Percentiles rank a stretch among this genome's conserved stretches.
phyloP scores from a whole-genome alignment of 2,888 invertebrate genomes.

The Gisinianus flammeolus region DNA sequence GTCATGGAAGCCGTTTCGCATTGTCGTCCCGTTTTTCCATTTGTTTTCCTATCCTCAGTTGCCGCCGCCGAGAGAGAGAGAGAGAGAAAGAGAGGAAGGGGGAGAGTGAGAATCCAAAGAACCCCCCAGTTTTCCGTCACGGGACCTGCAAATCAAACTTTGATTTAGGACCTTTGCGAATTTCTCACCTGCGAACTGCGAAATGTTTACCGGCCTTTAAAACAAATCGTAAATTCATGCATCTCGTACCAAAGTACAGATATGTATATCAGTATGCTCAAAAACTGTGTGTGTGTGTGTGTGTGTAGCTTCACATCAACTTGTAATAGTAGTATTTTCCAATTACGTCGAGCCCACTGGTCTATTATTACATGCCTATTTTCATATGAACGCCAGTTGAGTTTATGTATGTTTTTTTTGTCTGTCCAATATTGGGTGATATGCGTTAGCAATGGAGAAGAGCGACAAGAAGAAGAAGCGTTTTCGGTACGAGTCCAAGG shows the following conservation, averaged over 20 bases:
- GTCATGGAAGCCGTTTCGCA: slow-evolving; percentile 52
- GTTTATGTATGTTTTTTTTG: too few species aligned
- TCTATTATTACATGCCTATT: neutral
- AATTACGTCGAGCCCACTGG: neutral
- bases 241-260: neutral
- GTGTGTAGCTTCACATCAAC: too few species aligned
- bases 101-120: too few species aligned
- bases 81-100: too few species aligned
- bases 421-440: too few species aligned
- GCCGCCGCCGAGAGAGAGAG: too few species aligned
- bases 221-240: slow-evolving; percentile 3
- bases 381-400: too few species aligned
- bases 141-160: slow-evolving; percentile 56
- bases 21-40: slow-evolving; percentile 45
- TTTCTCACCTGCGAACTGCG: slow-evolving; percentile 54
- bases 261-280: neutral
- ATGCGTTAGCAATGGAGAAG: too few species aligned
- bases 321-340: slow-evolving; percentile 5
- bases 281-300: too few species aligned
- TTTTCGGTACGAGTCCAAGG: too few species aligned
- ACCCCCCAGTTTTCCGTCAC: neutral
- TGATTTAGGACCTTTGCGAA: slow-evolving; percentile 57
- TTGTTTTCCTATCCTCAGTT: slow-evolving; percentile 34
- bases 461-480: too few species aligned
- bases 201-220: slow-evolving; percentile 33